Evolutionary conservation across 2,113 vertebrate genomes (phyloP).

Genomic region (Corydoras sp.): DNA sequence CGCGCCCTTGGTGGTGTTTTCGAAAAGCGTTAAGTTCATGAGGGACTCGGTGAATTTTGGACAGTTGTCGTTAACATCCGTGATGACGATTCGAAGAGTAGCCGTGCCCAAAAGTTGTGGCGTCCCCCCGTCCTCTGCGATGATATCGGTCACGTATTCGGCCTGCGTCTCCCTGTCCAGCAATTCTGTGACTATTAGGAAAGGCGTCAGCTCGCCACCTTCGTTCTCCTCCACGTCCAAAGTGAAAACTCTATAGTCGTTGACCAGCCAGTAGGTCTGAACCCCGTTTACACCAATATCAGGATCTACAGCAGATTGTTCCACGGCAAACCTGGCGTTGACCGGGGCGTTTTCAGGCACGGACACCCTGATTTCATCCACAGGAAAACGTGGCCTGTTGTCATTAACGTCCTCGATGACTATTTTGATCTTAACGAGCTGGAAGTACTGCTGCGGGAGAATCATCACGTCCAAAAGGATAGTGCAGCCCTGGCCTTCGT

Average conservation of each 20-base stretch:
- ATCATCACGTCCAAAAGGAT: slow-evolving; percentile 87
- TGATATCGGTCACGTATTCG: slow-evolving; percentile 83
- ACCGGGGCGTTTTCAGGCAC: slow-evolving; percentile 86
- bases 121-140: slow-evolving; percentile 88
- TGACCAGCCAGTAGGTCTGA: slow-evolving; percentile 87
- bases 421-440: slow-evolving; percentile 90
- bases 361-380: slow-evolving; percentile 74
- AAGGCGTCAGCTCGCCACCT: slow-evolving; percentile 85
- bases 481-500: slow-evolving; percentile 66
- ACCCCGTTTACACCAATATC: slow-evolving; percentile 79
- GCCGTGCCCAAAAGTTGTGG: slow-evolving; percentile 83
- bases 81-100: slow-evolving; percentile 83
- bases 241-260: slow-evolving; percentile 86
- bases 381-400: slow-evolving; percentile 82
- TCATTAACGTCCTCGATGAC: slow-evolving; percentile 87
- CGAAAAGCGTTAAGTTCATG: slow-evolving; percentile 80
- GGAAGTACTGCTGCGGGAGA: slow-evolving; percentile 90
- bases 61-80: slow-evolving; percentile 93
- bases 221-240: slow-evolving; percentile 95
- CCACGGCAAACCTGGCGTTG: slow-evolving; percentile 83
- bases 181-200: slow-evolving; percentile 82
- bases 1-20: slow-evolving; percentile 79
- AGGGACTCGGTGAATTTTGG: slow-evolving; percentile 80
- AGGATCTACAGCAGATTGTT: slow-evolving; percentile 86
- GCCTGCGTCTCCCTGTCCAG: slow-evolving; percentile 83